These are phyloP conservation scores for Lasioglossum oenotherae DNA, from an alignment of 2,888 invertebrate species.

Conservation along the genomic window DNA sequence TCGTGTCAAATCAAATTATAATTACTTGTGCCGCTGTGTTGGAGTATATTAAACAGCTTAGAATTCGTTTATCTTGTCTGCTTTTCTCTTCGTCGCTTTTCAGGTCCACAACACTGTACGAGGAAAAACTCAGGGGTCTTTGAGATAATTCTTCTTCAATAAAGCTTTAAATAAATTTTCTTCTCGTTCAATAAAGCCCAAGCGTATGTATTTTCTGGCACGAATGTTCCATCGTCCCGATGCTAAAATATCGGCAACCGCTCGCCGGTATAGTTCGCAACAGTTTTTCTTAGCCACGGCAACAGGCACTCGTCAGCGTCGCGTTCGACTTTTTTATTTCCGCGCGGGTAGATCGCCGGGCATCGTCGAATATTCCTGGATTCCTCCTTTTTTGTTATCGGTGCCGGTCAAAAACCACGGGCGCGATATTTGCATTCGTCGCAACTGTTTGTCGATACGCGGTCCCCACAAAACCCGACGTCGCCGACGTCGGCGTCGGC, in stretches of 20 bases:
- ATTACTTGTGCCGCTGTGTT: no score
- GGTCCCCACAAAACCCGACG: slow-evolving; percentile 8
- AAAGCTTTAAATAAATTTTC: no score
- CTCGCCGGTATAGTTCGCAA: background rate
- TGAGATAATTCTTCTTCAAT: no score
- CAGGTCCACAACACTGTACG: background rate
- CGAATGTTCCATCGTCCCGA: background rate
- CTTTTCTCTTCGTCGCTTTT: background rate
- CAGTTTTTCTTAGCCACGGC: background rate
- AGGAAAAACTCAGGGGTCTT: background rate
- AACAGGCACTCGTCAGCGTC: background rate
- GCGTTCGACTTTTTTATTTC: background rate
- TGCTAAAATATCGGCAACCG: background rate
- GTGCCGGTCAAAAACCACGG: background rate
- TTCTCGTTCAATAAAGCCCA: background rate
- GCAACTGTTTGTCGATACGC: slow-evolving; percentile 38
- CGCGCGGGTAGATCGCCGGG: no score
- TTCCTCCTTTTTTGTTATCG: slow-evolving; percentile 11
- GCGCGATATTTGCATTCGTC: slow-evolving; percentile 30
- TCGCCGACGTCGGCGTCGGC: background rate
- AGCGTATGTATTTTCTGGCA: background rate
- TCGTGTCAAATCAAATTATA: no score
- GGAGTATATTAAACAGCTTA: background rate
- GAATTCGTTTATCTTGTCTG: background rate
- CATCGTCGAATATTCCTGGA: slow-evolving; percentile 25